These are phyloP conservation scores for Drosophila jambulina DNA, from an alignment of 1,140 invertebrate species.

Conservation along the genomic window DNA sequence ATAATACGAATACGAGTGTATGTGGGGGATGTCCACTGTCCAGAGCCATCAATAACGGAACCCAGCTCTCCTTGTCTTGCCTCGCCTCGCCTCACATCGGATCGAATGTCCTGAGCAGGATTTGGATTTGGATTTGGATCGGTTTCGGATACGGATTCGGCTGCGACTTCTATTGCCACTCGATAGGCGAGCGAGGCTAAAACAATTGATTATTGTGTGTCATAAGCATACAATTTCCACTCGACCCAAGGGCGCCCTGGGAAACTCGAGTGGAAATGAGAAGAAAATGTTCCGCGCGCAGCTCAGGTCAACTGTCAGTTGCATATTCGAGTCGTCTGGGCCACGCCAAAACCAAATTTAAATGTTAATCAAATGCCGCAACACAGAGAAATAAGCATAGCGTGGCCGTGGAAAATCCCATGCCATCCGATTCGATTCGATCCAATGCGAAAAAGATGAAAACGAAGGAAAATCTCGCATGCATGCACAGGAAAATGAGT, in stretches of 20 bases:
- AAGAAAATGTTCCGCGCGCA: constrained; percentile 40
- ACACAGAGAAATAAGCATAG: constrained; percentile 37
- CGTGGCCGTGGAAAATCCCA: constrained; percentile 1
- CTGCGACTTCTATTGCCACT: constrained; percentile 36
- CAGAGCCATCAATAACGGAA: constrained; percentile 44
- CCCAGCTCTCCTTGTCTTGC: constrained; percentile 1
- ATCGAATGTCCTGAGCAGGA: constrained; percentile 40
- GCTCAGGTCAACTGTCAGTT: constrained; percentile 68
- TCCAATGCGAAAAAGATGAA: constrained; percentile 40
- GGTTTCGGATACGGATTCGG: background rate
- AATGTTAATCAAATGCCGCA: constrained; percentile 77
- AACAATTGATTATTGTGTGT: constrained; percentile 82
- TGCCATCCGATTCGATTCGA: constrained; percentile 1
- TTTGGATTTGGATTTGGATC: background rate
- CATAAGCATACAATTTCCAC: constrained; percentile 70
- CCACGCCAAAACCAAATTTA: constrained; percentile 73
- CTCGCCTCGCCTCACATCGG: constrained; percentile 10
- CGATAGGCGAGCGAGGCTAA: constrained; percentile 51
- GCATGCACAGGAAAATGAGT: constrained; percentile 81
- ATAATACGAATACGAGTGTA: constrained; percentile 50
- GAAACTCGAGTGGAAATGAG: constrained; percentile 45
- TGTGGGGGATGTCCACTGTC: constrained; percentile 8
- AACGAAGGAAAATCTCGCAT: constrained; percentile 71
- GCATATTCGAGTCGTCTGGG: constrained; percentile 53
- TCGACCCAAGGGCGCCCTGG: constrained; percentile 10